Base-by-base conservation (phyloP, 2,888 invertebrate genomes). In the Ephialtes manifestator region DNA sequence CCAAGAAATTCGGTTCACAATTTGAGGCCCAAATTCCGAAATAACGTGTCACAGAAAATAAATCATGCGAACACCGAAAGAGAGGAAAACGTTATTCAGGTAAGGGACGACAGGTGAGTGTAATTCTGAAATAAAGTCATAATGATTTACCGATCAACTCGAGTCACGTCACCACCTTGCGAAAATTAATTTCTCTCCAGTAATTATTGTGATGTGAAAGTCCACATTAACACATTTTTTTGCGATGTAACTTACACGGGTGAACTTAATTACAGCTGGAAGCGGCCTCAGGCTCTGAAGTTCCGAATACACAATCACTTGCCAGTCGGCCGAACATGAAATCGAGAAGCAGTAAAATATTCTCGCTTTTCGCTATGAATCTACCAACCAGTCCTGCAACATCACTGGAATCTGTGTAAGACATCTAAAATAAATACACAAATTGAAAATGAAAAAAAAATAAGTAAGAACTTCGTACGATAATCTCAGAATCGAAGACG, bases 281-380 rank as follows among this genome's bases (percentile, higher is more conserved):
- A 39, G 7, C 18, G 5, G 24, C 24, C 4, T 39, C 48, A 43
- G 53, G 15, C 28, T 71, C 71, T n/a, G 76, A 28, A 20, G 35
- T 51, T 31, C 24, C 55, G 2, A 53, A 13, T 0, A 28, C 43
- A 5, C 53, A 53, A 20, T 18, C 70, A 63, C 13, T 43, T 15
- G 43, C 63, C 7, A 39, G 51, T 20, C 75, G 35, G 8, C 20
- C 18, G 11, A 63, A 53, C 43, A 35, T 71, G 11, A 82, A 71
- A 71, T 55, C 70, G 4, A 43, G 24, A 24, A 75, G 75, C 46
- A 81, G 81, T 31, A n/a, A 10, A 75, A 51, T 39, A 28, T 82
- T 82, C 28, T 71, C 81, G 3, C 46, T 82, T 4, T 82, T 82
- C 39, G 70, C 76, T 20, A 82, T 82, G 81, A 82, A 65, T 20